phyloP scores from a whole-genome alignment of 2,888 invertebrate genomes.

The Archips crataeganus region DNA sequence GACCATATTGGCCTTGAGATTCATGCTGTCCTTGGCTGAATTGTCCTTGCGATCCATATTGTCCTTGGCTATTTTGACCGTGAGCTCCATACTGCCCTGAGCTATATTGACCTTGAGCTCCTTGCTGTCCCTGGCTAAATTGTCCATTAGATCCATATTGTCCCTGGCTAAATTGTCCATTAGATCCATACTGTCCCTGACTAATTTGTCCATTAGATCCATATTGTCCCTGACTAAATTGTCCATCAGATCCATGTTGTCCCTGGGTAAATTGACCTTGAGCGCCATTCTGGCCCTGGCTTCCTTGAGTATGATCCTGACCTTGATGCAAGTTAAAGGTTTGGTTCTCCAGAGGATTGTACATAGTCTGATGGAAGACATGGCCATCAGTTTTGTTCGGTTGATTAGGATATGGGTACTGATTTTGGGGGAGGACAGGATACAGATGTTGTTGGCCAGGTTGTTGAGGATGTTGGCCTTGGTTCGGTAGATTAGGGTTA shows the following conservation, averaged over 20 bases:
- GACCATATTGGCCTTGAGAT: constrained; percentile 1
- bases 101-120: constrained; percentile 10
- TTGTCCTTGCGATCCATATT: constrained; percentile 11
- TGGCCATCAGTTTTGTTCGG: constrained; percentile 44
- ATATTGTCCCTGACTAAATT: constrained; percentile 8
- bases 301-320: constrained; percentile 11
- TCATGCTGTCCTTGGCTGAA: constrained; percentile 9
- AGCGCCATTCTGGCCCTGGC: not conserved
- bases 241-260: constrained; percentile 12
- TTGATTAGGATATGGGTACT: constrained; percentile 30
- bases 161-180: constrained; percentile 18
- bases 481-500: constrained; percentile 41
- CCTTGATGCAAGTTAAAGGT: constrained; percentile 37
- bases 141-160: constrained; percentile 18
- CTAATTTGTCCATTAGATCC: constrained; percentile 6
- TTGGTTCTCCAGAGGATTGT: constrained; percentile 26
- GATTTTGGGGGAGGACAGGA: constrained; percentile 42
- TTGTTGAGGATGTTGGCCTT: constrained; percentile 42
- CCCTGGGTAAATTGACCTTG: constrained; percentile 23
- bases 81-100: constrained; percentile 16
- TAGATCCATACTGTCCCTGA: not conserved
- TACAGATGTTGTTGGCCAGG: constrained; percentile 40
- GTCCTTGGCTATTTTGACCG: constrained; percentile 24
- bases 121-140: constrained; percentile 15
- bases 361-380: constrained; percentile 26